These are phyloP conservation scores for Sclerodermus sp. DNA, from an alignment of 2,888 invertebrate species.

Conservation along the genomic window DNA sequence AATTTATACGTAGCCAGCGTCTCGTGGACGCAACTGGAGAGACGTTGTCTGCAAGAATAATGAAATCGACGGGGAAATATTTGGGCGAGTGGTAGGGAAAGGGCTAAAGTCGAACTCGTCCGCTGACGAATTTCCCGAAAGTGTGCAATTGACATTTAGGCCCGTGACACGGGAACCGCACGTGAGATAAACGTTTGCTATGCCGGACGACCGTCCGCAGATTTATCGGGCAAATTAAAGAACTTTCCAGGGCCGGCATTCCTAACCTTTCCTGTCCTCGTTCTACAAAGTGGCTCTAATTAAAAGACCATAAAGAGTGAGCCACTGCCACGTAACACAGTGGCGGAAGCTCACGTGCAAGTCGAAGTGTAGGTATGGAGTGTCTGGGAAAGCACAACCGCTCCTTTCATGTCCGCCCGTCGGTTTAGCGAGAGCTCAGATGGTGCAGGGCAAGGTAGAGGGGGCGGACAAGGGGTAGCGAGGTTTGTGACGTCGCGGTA, in stretches of 20 bases:
- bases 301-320: slow-evolving; percentile 50
- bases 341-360: slow-evolving; percentile 36
- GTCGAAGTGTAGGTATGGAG: slow-evolving; percentile 30
- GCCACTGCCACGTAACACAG: slow-evolving; percentile 37
- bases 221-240: slow-evolving; percentile 49
- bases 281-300: slow-evolving; percentile 49
- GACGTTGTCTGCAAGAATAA: no score
- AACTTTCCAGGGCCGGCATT: slow-evolving; percentile 41
- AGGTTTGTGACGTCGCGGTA: background rate
- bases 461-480: background rate
- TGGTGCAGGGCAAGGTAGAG: slow-evolving; percentile 22
- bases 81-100: no score
- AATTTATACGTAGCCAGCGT: no score
- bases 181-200: slow-evolving; percentile 9
- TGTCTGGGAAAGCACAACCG: slow-evolving; percentile 46
- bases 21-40: no score
- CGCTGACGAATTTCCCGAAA: background rate
- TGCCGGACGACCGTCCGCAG: slow-evolving; percentile 26
- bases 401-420: slow-evolving; percentile 47
- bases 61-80: no score
- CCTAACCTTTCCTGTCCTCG: slow-evolving; percentile 34
- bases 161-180: slow-evolving; percentile 17
- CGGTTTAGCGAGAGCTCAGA: slow-evolving; percentile 33
- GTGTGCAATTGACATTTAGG: background rate
- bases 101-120: background rate